Conservation (phyloP, 2,113 vertebrate genomes). For the Rhineura floridana region DNA sequence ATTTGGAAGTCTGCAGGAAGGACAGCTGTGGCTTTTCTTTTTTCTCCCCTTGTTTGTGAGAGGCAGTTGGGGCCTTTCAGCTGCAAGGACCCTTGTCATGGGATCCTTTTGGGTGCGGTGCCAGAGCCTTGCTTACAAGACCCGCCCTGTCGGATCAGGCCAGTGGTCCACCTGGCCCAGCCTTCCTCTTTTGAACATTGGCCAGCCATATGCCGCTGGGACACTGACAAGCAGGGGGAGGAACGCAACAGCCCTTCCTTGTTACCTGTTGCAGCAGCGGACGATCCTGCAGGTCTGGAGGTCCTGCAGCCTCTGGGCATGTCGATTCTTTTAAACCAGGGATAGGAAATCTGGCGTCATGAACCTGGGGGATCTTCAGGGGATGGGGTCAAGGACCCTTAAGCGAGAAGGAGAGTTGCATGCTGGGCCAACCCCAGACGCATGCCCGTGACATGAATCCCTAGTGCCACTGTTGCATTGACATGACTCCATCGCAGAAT, state of each 20-base stretch:
- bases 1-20: slow-evolving; percentile 30
- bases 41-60: background rate
- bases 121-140: background rate
- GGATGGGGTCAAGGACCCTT: too few species aligned
- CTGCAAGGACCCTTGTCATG: background rate
- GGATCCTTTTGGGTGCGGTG: background rate
- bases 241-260: background rate
- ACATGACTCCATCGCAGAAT: too few species aligned
- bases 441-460: too few species aligned
- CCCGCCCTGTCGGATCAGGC: background rate
- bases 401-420: too few species aligned
- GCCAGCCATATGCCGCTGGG: background rate
- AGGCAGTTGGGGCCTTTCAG: background rate
- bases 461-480: too few species aligned
- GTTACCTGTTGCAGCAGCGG: background rate
- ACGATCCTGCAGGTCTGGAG: background rate
- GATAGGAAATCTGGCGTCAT: too few species aligned
- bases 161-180: background rate
- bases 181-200: background rate
- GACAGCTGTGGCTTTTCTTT: background rate
- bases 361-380: too few species aligned
- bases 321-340: background rate
- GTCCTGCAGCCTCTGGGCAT: background rate
- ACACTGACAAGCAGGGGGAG: background rate
- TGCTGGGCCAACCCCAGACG: too few species aligned